phyloP scores from a whole-genome alignment of 2,797 vertebrate genomes.

The Aldrovandia affinis region DNA sequence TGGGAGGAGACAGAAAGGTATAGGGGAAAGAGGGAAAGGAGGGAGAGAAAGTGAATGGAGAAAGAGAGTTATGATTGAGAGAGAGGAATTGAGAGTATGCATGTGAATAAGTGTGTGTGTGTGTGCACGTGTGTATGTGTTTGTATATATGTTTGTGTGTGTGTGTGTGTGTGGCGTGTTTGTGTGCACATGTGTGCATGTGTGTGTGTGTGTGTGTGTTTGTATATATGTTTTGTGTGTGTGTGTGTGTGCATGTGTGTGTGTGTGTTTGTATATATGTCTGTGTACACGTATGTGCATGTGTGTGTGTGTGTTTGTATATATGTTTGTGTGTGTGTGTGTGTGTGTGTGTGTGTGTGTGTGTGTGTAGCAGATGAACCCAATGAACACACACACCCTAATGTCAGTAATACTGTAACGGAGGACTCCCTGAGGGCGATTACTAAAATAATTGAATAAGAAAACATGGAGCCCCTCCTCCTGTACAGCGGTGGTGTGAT shows the following conservation, averaged over 20 bases:
- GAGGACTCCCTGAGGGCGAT: slow-evolving; percentile 65
- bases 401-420: slow-evolving; percentile 71
- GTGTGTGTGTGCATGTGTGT: slow-evolving; percentile 28
- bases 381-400: slow-evolving; percentile 71
- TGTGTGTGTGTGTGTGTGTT: slow-evolving; percentile 30
- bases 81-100: slow-evolving; percentile 3
- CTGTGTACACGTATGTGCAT: no score
- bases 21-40: neutral
- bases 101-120: slow-evolving; percentile 18
- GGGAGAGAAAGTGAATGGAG: neutral
- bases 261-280: slow-evolving; percentile 28
- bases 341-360: slow-evolving; percentile 30
- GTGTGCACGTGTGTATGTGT: no score
- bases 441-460: slow-evolving; percentile 74
- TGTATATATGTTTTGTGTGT: no score
- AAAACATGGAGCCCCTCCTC: slow-evolving; percentile 38
- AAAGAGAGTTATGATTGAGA: slow-evolving; percentile 1
- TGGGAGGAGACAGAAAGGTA: neutral
- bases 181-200: no score
- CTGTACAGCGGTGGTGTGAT: no score
- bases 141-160: no score
- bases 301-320: slow-evolving; percentile 30
- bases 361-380: slow-evolving; percentile 52
- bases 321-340: slow-evolving; percentile 32
- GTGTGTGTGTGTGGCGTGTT: slow-evolving; percentile 22